Evolutionary conservation across 2,888 invertebrate genomes (phyloP), one percentile per base, ranked within the genome.

Genomic region (Malthinus flaveolus): DNA sequence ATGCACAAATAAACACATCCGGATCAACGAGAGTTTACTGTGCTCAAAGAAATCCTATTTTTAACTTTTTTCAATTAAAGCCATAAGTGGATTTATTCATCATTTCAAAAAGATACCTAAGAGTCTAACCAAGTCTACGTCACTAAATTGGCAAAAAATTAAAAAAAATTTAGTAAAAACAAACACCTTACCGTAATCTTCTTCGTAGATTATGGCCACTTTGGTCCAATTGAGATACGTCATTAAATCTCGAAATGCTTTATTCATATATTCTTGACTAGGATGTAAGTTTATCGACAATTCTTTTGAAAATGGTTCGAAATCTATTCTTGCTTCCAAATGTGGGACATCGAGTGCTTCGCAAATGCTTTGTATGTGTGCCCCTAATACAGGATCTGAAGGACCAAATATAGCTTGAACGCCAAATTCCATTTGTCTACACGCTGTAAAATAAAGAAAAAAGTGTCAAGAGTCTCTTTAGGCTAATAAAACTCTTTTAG

Each of bases 171-270:
- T 3, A 5, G 5, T 23, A 23, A 23, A 23, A 23, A 23, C 23
- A 23, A 23, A 23, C 5, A 23, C 5, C 84, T 83, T 73, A 93
- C 93, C 93, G 73, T 89, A 88, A 69, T 95, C 94, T 71, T 96
- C 93, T 73, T 97, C 96, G 73, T 96, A 97, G 42, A 97, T 87
- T 53, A 97, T 89, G 0, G 94, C 95, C 71, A 96, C 93, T 73
- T 89, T 87, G 1, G 93, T 93, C 97, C 97, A 97, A 75, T 94
- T 93, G 60, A 95, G 85, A 75, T 92, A 92, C 7, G 86, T 82
- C 77, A 96, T 91, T 65, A 95, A 84, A 72, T 96, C 95, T 56
- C 88, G 84, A 78, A 94, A 93, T 0, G 93, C 92, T 73, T 84
- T 84, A 73, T 93, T 91, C 75, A 96, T 84, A 64, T 91, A 83